Evolutionary conservation across 2,888 invertebrate species (phyloP), one percentile per base, ranked within the genome.

Genomic region (Caenorhabditis afra): DNA sequence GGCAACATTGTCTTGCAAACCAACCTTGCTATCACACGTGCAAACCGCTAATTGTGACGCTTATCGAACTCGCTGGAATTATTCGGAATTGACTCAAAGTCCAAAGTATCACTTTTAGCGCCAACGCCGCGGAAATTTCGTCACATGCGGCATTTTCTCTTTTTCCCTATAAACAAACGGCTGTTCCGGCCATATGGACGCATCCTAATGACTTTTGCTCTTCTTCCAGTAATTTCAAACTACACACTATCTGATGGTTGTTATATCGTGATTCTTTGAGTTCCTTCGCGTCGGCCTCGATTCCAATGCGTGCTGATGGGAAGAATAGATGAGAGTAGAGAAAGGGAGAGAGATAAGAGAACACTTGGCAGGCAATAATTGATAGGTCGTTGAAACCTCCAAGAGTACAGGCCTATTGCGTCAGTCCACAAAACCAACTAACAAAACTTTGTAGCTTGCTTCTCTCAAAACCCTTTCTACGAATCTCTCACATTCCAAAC

Each of bases 341-440:
- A n/a, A 29, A 62, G n/a, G 35, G 16, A 35, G 45, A 61, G 49
- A 61, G 73, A 73, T 73, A 73, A 73, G 73, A 71, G 57, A 73
- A 73, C 64, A 49, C 49, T 64, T 55, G 53, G 57, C 59, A 61
- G 23, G 62, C 29, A 52, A 44, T 41, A 59, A 73, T 65, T 29
- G 44, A 73, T 73, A 64, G 73, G 73, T 64, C 73, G 64, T 18
- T n/a, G 44, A 64, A 71, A 64, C 55, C 58, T 58, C 45, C 14
- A 58, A 71, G 39, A 62, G 62, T 62, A 57, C 62, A 59, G n/a
- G 10, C 41, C 35, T 10, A 44, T 61, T 62, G 47, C 71, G 62
- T 71, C 71, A 71, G 52, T 41, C 18, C 47, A 7, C 41, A 39
- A n/a, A 22, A 20, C 45, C 37, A 58, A 67, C 50, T 50, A 41